Conservation (phyloP, 2,888 invertebrate genomes). For the Gymnoscelis rufifasciata region DNA sequence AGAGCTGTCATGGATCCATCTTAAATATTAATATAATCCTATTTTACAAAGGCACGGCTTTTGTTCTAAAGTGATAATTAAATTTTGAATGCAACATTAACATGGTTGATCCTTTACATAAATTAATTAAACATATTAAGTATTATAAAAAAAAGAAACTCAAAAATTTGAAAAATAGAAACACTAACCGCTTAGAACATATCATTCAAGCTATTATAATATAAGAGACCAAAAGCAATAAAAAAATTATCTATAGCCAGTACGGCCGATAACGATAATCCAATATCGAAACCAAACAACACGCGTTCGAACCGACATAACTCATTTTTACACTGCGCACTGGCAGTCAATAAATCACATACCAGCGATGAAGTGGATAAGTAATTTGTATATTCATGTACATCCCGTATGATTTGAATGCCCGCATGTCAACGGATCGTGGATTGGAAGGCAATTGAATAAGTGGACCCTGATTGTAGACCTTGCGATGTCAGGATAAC, state of each 20-base stretch:
- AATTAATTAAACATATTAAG: too few relatives aligned
- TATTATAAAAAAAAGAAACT: too few relatives aligned
- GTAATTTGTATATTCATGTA: conserved; percentile 50
- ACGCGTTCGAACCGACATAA: conserved; percentile 6
- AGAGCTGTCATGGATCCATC: too few relatives aligned
- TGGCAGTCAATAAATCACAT: conserved; percentile 41
- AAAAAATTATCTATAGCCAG: neutral
- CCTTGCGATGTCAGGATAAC: conserved; percentile 32
- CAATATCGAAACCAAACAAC: conserved; percentile 3
- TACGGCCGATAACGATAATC: conserved; percentile 5
- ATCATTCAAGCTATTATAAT: too few relatives aligned
- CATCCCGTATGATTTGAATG: conserved; percentile 45
- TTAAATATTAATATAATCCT: too few relatives aligned
- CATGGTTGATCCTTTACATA: too few relatives aligned
- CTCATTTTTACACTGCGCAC: conserved; percentile 10
- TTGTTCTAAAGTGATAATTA: too few relatives aligned
- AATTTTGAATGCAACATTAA: too few relatives aligned
- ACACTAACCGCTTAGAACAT: too few relatives aligned
- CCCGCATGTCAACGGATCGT: conserved; percentile 43
- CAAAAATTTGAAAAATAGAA: too few relatives aligned
- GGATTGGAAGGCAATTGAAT: conserved; percentile 44
- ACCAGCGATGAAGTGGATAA: conserved; percentile 39
- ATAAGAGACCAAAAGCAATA: neutral
- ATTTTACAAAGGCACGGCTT: too few relatives aligned
- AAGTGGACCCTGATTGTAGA: conserved; percentile 35